Evolutionary conservation across 1,140 invertebrate species (phyloP), one percentile per base, ranked within the genome.

Genomic region (Cyphomyrmex costatus): DNA sequence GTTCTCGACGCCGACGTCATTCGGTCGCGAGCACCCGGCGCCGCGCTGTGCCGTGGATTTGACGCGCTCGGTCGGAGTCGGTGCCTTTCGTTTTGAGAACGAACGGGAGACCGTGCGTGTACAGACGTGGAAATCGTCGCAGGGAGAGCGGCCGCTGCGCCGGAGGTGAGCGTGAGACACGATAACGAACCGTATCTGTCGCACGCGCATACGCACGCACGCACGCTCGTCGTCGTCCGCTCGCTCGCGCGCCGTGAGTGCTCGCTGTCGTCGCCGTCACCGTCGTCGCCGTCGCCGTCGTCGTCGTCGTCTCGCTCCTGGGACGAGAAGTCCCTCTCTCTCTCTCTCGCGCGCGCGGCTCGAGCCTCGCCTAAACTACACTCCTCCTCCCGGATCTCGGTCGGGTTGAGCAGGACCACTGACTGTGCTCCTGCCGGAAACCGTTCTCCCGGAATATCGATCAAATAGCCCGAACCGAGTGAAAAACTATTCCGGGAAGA

Each of bases 371-470:
- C 80, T 73, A 65, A 68, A 49, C 49, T 24, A 46, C n/a, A n/a
- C 46, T 53, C 73, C 83, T 79, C 58, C 53, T 65, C 76, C 79
- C 79, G 53, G 53, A 68, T 30, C 33, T 58, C 74, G 61, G 85
- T 82, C 63, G 46, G 19, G 5, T 70, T 53, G 65, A 77, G 56
- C 87, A 87, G 86, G 84, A 53, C 49, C 19, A n/a, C 86, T 88
- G 88, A 85, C 91, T 89, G 92, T 91, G 92, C 88, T 86, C 76
- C 71, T 74, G 79, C 66, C 80, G 83, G 87, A 76, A 80, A 71
- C 24, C 84, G 36, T 89, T 86, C 79, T 87, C 88, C 80, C 84
- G 89, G 85, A 92, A 91, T 93, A 93, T 93, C 92, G 92, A 93
- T 94, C 92, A 91, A 92, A 93, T 91, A 92, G 83, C 33, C 82